Evolutionary conservation across 2,888 invertebrate genomes (phyloP), one percentile per base, ranked within the genome.

Genomic region (Allophyes oxyacanthae): DNA sequence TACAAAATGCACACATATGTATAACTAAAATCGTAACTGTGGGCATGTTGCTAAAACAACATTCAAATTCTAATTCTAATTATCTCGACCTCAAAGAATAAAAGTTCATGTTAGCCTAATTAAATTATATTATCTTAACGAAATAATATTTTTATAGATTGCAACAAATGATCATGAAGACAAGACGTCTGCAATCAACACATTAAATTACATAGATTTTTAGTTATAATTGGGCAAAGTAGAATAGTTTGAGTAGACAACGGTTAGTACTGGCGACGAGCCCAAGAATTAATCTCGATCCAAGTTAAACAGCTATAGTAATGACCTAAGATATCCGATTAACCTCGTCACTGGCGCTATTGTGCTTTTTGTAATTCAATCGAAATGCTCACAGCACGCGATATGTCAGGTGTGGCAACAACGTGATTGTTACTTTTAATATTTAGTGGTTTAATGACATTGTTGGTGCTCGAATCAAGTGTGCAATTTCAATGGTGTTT

Each of bases 321-420:
- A 36, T 54, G 43, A 44, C 11, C 37, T 26, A 46, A 40, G 65
- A 57, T 57, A 82, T 81, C 76, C 72, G 81, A 86, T 85, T 79
- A 72, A 84, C 83, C 79, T 76, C 75, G 78, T 82, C 80, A 73
- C 72, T 71, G 9, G 38, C 44, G 56, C 84, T 84, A 87, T 87
- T 86, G 82, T 84, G 72, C 80, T 85, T 79, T 84, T 85, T 85
- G 85, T 87, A 88, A 88, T 88, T 86, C 86, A 87, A 90, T 87
- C 82, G 82, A 84, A 82, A 83, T 81, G 83, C 84, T 82, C 83
- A 70, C 85, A 82, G 85, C 86, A 83, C 87, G 87, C 82, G 81
- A 86, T 86, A 85, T 87, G 85, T 85, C 83, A 82, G 73, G 75
- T 89, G 84, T 81, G 77, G 89, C 78, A 88, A 91, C 68, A 74